phyloP scores from a whole-genome alignment of 1,140 invertebrate species.

The Zaprionus tsacasi region DNA sequence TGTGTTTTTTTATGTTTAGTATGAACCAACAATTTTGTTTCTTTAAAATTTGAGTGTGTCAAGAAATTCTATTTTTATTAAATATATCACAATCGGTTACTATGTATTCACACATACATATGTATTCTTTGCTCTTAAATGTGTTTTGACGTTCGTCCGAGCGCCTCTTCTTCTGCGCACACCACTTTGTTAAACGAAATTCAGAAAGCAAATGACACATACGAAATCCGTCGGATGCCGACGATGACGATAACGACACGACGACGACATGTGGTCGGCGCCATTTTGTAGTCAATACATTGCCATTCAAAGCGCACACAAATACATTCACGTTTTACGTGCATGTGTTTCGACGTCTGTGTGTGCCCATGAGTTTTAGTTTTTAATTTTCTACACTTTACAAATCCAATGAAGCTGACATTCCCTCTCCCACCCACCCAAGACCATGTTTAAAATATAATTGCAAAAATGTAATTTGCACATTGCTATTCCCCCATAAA shows the following conservation, averaged over 20 bases:
- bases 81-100: conserved; percentile 76
- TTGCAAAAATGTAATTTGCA: conserved; percentile 17
- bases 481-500: background rate
- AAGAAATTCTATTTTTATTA: conserved; percentile 73
- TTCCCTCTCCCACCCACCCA: background rate
- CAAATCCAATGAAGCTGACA: conserved; percentile 3
- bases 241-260: conserved; percentile 59
- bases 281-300: conserved; percentile 73
- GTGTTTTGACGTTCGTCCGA: conserved; percentile 48
- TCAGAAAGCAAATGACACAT: conserved; percentile 73
- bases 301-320: conserved; percentile 30
- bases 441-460: conserved; percentile 4
- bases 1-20: conserved; percentile 52
- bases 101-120: conserved; percentile 57
- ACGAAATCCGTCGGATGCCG: conserved; percentile 52
- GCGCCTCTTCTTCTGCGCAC: conserved; percentile 63
- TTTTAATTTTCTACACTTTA: conserved; percentile 30
- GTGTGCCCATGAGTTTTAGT: conserved; percentile 26
- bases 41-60: conserved; percentile 57
- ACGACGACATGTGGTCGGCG: conserved; percentile 77
- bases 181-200: conserved; percentile 79
- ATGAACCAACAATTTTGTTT: conserved; percentile 68
- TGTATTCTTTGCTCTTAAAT: conserved; percentile 40
- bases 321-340: background rate
- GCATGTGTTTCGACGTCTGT: conserved; percentile 25